A percentile compares a stretch with the other conserved stretches of the same genome.
These are phyloP conservation scores for Loris lydekkerianus DNA, from an alignment of 2,797 vertebrate genomes.

Conservation along the genomic window DNA sequence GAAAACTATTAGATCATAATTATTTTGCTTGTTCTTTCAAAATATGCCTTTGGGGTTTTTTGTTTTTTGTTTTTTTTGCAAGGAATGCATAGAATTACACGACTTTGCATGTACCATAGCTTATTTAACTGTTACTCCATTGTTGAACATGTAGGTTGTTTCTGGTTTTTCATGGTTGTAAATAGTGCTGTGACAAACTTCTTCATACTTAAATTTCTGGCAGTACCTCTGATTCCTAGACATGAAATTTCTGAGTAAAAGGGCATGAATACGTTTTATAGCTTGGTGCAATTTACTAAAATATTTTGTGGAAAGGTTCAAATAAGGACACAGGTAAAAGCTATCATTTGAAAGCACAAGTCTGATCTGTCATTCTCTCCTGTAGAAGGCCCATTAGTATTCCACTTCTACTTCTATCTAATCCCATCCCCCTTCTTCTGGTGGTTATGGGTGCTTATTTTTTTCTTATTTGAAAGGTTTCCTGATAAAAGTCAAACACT, in stretches of 20 bases:
- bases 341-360: background rate
- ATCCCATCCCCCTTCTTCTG: background rate
- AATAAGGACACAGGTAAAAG: background rate
- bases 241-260: constrained; percentile 20
- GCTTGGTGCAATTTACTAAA: constrained; percentile 45
- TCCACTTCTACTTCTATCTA: background rate
- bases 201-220: background rate
- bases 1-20: background rate
- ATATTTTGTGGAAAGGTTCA: constrained; percentile 42
- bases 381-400: background rate
- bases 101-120: background rate
- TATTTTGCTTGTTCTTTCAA: constrained; percentile 51
- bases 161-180: background rate
- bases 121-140: background rate
- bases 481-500: background rate
- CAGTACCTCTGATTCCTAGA: constrained; percentile 16
- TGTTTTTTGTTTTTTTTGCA: too few species aligned
- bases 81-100: background rate
- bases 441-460: background rate
- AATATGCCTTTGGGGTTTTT: background rate
- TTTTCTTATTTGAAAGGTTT: constrained; percentile 32
- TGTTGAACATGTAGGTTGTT: constrained; percentile 24
- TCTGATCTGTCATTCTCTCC: background rate
- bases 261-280: constrained; percentile 19
- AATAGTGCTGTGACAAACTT: constrained; percentile 16